A percentile compares a stretch with the other conserved stretches of the same genome.
Conservation (phyloP, 2,113 vertebrate genomes). For the Vicugna pacos region DNA sequence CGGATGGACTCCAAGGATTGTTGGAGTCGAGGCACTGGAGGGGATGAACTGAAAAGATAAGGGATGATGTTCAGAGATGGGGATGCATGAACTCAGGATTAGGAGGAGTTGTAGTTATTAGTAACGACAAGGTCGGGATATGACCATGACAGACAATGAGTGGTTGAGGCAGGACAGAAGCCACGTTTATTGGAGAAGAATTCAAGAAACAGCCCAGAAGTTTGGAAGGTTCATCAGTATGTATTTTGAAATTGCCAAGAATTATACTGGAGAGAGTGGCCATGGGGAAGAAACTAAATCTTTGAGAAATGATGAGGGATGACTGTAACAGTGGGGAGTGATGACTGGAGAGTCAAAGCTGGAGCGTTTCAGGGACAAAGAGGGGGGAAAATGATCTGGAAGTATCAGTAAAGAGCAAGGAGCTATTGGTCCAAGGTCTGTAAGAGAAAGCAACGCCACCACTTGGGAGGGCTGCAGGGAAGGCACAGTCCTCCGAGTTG, state of each 20-base stretch:
- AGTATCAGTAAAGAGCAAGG: not conserved
- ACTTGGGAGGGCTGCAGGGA: not conserved
- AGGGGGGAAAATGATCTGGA: not conserved
- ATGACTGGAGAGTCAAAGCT: not conserved
- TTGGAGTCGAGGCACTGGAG: not conserved
- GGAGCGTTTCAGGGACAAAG: not conserved
- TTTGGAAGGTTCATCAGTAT: not conserved
- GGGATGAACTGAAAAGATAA: not conserved
- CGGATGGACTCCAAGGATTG: not conserved
- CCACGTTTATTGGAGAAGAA: not conserved
- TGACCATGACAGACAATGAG: not conserved
- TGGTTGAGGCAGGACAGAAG: not conserved
- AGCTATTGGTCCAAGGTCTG: fast-evolving
- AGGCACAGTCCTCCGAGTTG: not conserved
- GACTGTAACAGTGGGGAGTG: not conserved
- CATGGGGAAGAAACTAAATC: not conserved
- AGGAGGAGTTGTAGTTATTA: not conserved
- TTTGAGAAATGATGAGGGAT: not conserved
- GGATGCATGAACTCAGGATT: not conserved
- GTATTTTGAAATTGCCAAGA: not conserved
- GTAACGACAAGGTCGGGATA: not conserved
- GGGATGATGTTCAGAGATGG: not conserved
- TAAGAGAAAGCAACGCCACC: not conserved
- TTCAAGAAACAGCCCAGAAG: not conserved
- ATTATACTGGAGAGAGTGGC: not conserved